These are phyloP conservation scores for Pseudobourletiella spinata DNA, from an alignment of 1,140 invertebrate genomes.

Conservation along the genomic window DNA sequence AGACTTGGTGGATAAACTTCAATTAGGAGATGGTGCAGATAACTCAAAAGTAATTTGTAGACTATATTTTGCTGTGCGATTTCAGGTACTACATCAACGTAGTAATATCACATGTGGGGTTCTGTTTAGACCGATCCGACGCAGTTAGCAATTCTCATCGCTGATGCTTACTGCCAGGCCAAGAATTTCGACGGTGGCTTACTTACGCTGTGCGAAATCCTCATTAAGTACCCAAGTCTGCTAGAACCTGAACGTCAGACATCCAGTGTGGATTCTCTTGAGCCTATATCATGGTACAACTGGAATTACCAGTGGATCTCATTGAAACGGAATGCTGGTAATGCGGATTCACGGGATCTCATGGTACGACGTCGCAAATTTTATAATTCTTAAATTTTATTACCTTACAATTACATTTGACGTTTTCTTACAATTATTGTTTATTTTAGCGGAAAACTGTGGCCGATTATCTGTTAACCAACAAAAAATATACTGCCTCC, in stretches of 20 bases:
- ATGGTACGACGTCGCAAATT: neutral
- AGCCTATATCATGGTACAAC: neutral
- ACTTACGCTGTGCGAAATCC: neutral
- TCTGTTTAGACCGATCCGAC: neutral
- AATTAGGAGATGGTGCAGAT: neutral
- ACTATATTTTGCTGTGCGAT: no score
- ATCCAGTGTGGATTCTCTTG: neutral
- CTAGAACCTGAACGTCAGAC: neutral
- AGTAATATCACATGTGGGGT: no score
- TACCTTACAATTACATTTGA: no score
- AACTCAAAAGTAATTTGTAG: no score
- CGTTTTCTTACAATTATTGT: no score
- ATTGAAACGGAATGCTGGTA: neutral
- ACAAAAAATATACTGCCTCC: neutral
- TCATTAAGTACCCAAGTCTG: neutral
- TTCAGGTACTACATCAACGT: no score
- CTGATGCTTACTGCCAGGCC: neutral
- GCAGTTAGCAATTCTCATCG: neutral
- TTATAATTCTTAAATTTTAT: no score
- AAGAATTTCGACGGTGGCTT: neutral
- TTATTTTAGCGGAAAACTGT: neutral
- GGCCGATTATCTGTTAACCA: neutral
- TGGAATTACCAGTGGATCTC: conserved; percentile 2
- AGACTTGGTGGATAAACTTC: neutral
- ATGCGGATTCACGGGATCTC: neutral